Evolutionary conservation across 2,888 invertebrate genomes (phyloP).

Genomic region (Diloba caeruleocephala): DNA sequence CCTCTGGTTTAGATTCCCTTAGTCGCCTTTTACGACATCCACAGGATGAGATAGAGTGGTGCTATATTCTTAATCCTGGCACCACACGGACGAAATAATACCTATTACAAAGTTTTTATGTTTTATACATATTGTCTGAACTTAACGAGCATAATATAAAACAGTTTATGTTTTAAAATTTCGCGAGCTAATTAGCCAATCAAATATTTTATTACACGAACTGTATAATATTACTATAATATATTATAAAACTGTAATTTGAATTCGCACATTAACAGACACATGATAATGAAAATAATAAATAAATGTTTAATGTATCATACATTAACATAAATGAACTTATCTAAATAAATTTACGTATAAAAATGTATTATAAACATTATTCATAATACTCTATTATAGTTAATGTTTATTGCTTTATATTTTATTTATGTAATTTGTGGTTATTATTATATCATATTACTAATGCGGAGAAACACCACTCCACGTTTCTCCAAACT

Average conservation of each 20-base stretch:
- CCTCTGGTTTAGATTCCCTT: too few relatives aligned
- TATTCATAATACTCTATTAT: too few relatives aligned
- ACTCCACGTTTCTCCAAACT: too few relatives aligned
- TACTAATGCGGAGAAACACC: too few relatives aligned
- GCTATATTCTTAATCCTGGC: too few relatives aligned
- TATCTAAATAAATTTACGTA: slow-evolving; percentile 23
- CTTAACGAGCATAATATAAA: slow-evolving; percentile 3
- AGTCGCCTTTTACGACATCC: too few relatives aligned
- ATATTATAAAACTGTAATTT: slow-evolving; percentile 31
- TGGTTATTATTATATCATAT: too few relatives aligned
- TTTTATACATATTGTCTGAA: slow-evolving; percentile 11
- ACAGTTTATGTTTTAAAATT: slow-evolving; percentile 6
- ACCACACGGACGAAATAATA: slow-evolving; percentile 6
- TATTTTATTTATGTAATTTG: too few relatives aligned
- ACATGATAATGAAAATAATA: slow-evolving; percentile 13
- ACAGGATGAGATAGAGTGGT: too few relatives aligned
- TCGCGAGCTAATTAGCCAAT: slow-evolving; percentile 16
- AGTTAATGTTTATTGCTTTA: too few relatives aligned
- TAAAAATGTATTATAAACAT: too few relatives aligned
- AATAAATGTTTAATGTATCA: slow-evolving; percentile 20
- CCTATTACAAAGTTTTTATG: background rate
- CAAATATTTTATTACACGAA: slow-evolving; percentile 24
- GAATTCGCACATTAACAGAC: slow-evolving; percentile 23
- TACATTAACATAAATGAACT: slow-evolving; percentile 20
- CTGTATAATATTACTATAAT: slow-evolving; percentile 8